These are phyloP conservation scores for Leistus spinibarbis DNA, from an alignment of 2,888 invertebrate genomes.

Conservation along the genomic window DNA sequence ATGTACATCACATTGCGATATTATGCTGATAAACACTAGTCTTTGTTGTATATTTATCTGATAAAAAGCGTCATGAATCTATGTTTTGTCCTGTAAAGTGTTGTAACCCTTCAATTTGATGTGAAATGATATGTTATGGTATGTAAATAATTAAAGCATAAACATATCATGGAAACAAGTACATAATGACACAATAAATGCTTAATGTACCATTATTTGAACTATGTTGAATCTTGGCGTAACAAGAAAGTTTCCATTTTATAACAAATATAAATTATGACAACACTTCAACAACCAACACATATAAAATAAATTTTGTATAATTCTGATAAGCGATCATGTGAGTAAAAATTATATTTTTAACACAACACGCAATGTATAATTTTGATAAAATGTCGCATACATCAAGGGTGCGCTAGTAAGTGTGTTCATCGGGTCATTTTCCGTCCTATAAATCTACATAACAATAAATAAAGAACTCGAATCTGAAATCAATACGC, in stretches of 20 bases:
- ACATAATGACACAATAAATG: neutral
- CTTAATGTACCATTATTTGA: neutral
- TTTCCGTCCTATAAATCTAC: neutral
- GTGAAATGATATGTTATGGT: neutral
- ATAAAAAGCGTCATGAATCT: neutral
- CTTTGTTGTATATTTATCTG: neutral
- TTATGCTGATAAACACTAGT: neutral
- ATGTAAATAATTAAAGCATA: neutral
- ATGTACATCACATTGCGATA: neutral
- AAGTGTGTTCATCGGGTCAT: neutral
- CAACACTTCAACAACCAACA: constrained; percentile 12
- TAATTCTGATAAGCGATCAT: constrained; percentile 21
- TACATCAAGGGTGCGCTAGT: constrained; percentile 7
- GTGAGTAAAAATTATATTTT: constrained; percentile 10
- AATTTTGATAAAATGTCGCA: constrained; percentile 15
- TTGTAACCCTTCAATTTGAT: neutral
- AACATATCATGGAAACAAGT: neutral
- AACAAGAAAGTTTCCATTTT: too few species aligned
- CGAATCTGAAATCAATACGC: constrained; percentile 21
- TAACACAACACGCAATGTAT: constrained; percentile 2
- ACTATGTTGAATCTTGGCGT: too few species aligned
- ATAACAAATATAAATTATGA: constrained; percentile 1
- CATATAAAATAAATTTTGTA: constrained; percentile 26
- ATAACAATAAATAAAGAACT: neutral
- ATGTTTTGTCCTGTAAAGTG: neutral